A percentile compares a stretch with the other conserved stretches of the same genome.
These are phyloP conservation scores for Tinamus major DNA, from an alignment of 2,797 vertebrate genomes.

Conservation along the genomic window DNA sequence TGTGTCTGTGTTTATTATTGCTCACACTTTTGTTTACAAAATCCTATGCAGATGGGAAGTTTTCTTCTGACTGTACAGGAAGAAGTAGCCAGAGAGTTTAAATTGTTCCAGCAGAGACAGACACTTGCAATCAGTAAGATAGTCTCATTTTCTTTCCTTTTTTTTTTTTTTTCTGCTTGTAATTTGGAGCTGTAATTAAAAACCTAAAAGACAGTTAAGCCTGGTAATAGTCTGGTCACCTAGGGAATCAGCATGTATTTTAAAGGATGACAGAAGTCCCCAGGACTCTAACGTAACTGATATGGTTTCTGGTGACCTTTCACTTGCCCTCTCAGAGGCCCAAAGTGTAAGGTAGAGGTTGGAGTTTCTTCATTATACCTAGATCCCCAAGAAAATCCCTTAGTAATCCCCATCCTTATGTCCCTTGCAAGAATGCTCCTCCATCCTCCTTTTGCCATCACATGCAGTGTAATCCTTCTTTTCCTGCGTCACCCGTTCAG, in stretches of 20 bases:
- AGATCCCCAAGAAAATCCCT: slow-evolving; percentile 59
- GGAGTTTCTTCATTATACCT: background rate
- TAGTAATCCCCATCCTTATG: slow-evolving; percentile 19
- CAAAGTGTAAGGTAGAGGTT: background rate
- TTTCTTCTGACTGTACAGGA: background rate
- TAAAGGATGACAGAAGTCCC: background rate
- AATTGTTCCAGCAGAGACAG: background rate
- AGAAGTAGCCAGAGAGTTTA: background rate
- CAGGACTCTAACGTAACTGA: background rate
- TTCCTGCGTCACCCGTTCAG: slow-evolving; percentile 24
- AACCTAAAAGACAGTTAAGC: background rate
- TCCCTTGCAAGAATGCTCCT: slow-evolving; percentile 6
- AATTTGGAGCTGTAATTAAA: background rate
- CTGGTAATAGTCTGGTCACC: background rate
- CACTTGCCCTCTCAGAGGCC: background rate
- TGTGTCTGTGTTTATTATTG: background rate
- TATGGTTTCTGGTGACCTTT: background rate
- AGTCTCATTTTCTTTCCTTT: background rate
- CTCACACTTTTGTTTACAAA: background rate
- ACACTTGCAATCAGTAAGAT: background rate
- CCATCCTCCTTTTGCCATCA: slow-evolving; percentile 51
- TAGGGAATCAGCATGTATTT: background rate
- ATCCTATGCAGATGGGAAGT: background rate
- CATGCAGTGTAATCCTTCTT: slow-evolving; percentile 44
- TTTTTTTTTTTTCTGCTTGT: background rate